phyloP scores from a whole-genome alignment of 2,113 vertebrate genomes.

The Charina bottae region DNA sequence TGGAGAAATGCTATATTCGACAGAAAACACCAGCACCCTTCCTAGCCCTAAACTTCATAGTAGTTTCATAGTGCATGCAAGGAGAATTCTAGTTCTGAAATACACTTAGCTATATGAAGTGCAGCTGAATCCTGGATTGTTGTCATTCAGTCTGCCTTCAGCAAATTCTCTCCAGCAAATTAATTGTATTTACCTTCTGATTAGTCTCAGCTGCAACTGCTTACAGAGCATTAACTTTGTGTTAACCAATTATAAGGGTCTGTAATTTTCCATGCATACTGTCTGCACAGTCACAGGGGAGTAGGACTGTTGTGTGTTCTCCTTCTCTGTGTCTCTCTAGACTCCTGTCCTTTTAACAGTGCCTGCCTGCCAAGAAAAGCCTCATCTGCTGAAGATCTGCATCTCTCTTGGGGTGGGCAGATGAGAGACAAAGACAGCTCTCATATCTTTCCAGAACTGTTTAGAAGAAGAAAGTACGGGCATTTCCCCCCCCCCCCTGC shows the following conservation, averaged over 20 bases:
- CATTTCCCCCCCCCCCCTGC: background rate
- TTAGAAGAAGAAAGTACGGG: background rate
- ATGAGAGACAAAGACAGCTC: background rate
- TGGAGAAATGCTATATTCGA: background rate
- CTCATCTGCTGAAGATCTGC: background rate
- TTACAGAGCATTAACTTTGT: conserved; percentile 1
- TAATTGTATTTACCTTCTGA: background rate
- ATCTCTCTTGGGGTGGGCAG: background rate
- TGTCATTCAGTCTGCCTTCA: background rate
- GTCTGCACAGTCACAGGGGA: background rate
- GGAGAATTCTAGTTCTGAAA: background rate
- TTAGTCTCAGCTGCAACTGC: background rate
- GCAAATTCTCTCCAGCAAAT: conserved; percentile 7
- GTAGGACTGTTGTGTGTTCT: background rate
- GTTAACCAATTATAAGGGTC: background rate
- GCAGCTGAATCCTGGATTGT: background rate
- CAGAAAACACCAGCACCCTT: background rate
- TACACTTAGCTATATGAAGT: background rate
- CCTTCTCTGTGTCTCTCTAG: background rate
- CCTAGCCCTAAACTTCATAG: background rate
- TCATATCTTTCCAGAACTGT: background rate
- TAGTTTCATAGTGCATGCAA: background rate
- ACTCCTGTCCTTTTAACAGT: background rate
- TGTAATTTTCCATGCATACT: background rate
- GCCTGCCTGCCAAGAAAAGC: background rate